Evolutionary conservation across 2,888 invertebrate genomes (phyloP).

Genomic region (Monoplex corrugatus): DNA sequence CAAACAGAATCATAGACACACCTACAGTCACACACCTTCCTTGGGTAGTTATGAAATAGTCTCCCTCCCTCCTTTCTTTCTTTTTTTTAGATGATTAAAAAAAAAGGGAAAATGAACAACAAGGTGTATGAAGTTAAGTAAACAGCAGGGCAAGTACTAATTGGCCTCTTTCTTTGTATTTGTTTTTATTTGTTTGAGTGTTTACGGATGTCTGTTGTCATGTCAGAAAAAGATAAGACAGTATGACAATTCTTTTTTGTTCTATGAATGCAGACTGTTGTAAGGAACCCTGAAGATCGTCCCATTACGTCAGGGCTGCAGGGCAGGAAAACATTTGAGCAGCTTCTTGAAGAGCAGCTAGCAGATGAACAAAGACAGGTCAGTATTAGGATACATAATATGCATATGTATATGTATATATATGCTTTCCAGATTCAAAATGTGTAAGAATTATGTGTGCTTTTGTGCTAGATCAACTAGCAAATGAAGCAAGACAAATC

Average conservation of each 20-base stretch:
- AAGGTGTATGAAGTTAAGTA: too few species aligned
- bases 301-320: constrained; percentile 63
- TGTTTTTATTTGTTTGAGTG: too few species aligned
- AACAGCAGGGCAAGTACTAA: background rate
- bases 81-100: background rate
- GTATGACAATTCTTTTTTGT: too few species aligned
- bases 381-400: background rate
- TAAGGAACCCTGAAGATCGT: constrained; percentile 61
- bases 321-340: constrained; percentile 78
- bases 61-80: background rate
- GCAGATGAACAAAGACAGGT: constrained; percentile 67
- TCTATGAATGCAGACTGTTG: background rate
- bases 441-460: too few species aligned
- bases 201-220: too few species aligned
- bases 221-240: background rate
- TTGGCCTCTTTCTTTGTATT: background rate
- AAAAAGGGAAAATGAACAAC: background rate
- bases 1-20: too few species aligned
- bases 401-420: too few species aligned
- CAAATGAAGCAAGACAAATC: too few species aligned
- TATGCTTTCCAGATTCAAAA: too few species aligned
- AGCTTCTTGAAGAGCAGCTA: constrained; percentile 78
- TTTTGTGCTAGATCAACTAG: too few species aligned
- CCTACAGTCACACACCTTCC: too few species aligned
- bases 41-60: background rate